These are phyloP conservation scores for Oedothorax gibbosus DNA, from an alignment of 1,140 invertebrate species.

Conservation along the genomic window DNA sequence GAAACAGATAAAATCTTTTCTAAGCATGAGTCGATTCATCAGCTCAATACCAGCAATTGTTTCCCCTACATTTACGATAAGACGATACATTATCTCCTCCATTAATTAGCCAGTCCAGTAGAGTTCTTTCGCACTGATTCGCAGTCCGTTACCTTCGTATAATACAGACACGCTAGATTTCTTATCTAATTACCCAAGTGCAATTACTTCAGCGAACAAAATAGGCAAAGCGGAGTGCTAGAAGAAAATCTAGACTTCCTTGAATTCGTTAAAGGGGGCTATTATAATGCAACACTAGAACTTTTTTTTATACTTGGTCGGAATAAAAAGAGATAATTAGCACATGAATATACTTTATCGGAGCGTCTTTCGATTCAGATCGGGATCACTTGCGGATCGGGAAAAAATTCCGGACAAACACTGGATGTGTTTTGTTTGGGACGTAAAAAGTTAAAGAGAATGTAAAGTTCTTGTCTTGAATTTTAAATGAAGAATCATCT, in stretches of 20 bases:
- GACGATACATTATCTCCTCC: conserved; percentile 55
- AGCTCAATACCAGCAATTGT: conserved; percentile 54
- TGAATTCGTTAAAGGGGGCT: conserved; percentile 4
- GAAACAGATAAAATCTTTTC: conserved; percentile 58
- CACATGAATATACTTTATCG: conserved; percentile 56
- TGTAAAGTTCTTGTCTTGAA: conserved; percentile 29
- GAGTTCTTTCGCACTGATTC: conserved; percentile 50
- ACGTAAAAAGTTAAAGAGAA: neutral
- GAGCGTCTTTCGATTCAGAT: conserved; percentile 3
- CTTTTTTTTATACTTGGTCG: conserved; percentile 1
- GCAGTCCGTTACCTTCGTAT: conserved; percentile 57
- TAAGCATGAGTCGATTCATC: conserved; percentile 56
- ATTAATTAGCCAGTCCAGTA: conserved; percentile 55
- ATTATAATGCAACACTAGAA: conserved; percentile 20
- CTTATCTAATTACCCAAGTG: conserved; percentile 57
- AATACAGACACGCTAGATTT: conserved; percentile 57
- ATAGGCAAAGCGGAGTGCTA: conserved; percentile 43
- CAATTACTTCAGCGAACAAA: conserved; percentile 49
- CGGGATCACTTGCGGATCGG: conserved; percentile 19
- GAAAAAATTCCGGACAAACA: conserved; percentile 34
- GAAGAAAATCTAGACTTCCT: conserved; percentile 16
- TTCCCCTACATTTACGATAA: conserved; percentile 54
- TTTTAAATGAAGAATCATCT: conserved; percentile 46
- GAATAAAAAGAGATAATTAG: conserved; percentile 53
- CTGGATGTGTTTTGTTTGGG: conserved; percentile 30